Percentiles rank a stretch among this genome's conserved stretches.
Conservation (phyloP, 1,140 invertebrate genomes). For the Teleopsis dalmanni region DNA sequence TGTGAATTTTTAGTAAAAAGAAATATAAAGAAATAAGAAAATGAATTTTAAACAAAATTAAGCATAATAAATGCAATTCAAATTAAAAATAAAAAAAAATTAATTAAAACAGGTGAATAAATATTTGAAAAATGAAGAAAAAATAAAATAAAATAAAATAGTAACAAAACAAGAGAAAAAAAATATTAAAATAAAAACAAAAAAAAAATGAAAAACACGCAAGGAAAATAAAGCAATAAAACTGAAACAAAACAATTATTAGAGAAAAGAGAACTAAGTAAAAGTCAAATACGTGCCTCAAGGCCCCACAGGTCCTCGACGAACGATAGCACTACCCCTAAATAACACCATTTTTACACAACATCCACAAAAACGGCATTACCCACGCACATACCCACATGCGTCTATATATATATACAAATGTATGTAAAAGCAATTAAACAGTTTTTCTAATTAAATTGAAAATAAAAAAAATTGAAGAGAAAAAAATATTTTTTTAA, state of each 20-base stretch:
- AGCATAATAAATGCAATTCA: not conserved
- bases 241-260: not conserved
- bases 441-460: too few species aligned
- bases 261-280: not conserved
- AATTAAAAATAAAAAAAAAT: not conserved
- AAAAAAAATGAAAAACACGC: constrained; percentile 15
- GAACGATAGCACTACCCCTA: constrained; percentile 10
- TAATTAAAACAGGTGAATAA: constrained; percentile 6
- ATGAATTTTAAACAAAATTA: constrained; percentile 3
- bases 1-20: not conserved
- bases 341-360: not conserved
- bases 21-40: constrained; percentile 5
- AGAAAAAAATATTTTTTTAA: too few species aligned
- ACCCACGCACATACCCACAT: too few species aligned
- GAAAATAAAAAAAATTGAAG: too few species aligned
- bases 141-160: constrained; percentile 9
- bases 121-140: constrained; percentile 5
- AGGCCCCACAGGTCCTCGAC: constrained; percentile 16
- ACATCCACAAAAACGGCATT: too few species aligned
- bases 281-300: constrained; percentile 13
- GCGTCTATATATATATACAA: too few species aligned
- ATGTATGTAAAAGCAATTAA: too few species aligned
- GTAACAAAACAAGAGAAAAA: constrained; percentile 5
- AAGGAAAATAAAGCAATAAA: constrained; percentile 7
- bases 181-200: constrained; percentile 5